Evolutionary conservation across 2,797 vertebrate genomes (phyloP), one percentile per base, ranked within the genome.

Genomic region (Delichon dasypus): DNA sequence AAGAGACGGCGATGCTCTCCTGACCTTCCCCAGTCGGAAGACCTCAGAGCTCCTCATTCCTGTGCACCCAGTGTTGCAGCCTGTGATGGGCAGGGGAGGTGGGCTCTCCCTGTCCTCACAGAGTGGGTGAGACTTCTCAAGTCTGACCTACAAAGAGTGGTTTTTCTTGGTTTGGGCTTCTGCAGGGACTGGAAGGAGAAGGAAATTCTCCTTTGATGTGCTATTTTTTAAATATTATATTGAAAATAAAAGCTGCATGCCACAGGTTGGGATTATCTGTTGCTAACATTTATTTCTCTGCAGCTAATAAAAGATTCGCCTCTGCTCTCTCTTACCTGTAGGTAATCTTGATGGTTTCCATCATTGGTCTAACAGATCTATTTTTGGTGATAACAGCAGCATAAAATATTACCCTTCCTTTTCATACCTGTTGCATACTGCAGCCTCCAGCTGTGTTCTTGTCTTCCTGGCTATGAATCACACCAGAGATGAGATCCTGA

Each of bases 11-110:
- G 6, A 90, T 45, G 85, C 74, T 94, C 88, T 91, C 77, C 83
- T 94, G 95, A 96, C 95, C 94, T 94, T 91, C 91, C 71, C 40
- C 83, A 82, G 40, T 40, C 18, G 1, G 48, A 58, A 80, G 89
- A 94, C 68, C 93, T 94, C 90, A 45, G 92, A 95, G 74, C 14
- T 6, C 74, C 73, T 86, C 19, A 36, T 42, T 68, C 40, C 61
- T 19, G 3, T 27, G 38, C 20, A 13, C 54, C 61, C 64, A 15
- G 62, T 29, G 81, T 7, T 79, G 44, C 72, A 40, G 44, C 26
- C 90, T 20, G 58, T 1, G 5, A 38, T 47, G 72, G 57, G 86
- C 3, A 11, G 55, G 47, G 61, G 68, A 81, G 55, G 27, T 57
- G 64, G 38, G 42, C n/a, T 71, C 53, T 67, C 55, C 17, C 82